phyloP scores from a whole-genome alignment of 1,140 invertebrate genomes.

The Rhopalosiphum maidis region DNA sequence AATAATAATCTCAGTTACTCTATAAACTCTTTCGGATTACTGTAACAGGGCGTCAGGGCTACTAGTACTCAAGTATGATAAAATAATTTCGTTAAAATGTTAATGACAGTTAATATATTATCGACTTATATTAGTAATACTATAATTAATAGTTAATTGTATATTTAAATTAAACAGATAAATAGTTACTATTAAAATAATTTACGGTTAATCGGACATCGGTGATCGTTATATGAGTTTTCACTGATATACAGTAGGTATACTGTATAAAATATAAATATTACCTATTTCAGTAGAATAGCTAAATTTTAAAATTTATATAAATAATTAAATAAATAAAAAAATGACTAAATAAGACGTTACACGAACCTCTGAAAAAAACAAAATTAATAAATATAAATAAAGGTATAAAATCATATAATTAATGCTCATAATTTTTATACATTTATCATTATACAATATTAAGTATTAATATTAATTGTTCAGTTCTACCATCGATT shows the following conservation, averaged over 20 bases:
- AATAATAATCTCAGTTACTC: too few relatives aligned
- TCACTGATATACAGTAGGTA: background rate
- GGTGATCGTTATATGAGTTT: background rate
- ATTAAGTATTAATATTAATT: too few relatives aligned
- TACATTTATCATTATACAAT: background rate
- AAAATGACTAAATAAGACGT: background rate
- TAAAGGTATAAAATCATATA: background rate
- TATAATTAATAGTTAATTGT: too few relatives aligned
- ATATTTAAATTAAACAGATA: background rate
- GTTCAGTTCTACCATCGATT: too few relatives aligned
- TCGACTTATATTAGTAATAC: too few relatives aligned
- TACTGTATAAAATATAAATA: background rate
- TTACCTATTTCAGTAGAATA: too few relatives aligned
- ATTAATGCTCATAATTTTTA: background rate
- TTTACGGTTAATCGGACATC: background rate
- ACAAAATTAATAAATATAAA: background rate
- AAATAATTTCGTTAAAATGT: too few relatives aligned
- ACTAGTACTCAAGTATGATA: too few relatives aligned
- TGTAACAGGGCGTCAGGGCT: too few relatives aligned
- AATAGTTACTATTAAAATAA: background rate
- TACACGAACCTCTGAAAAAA: background rate
- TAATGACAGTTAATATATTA: too few relatives aligned
- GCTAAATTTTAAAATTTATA: background rate
- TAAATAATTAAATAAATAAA: background rate
- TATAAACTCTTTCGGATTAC: too few relatives aligned